Conservation (phyloP, 2,888 invertebrate genomes). For the Lycocerus yunnanus region DNA sequence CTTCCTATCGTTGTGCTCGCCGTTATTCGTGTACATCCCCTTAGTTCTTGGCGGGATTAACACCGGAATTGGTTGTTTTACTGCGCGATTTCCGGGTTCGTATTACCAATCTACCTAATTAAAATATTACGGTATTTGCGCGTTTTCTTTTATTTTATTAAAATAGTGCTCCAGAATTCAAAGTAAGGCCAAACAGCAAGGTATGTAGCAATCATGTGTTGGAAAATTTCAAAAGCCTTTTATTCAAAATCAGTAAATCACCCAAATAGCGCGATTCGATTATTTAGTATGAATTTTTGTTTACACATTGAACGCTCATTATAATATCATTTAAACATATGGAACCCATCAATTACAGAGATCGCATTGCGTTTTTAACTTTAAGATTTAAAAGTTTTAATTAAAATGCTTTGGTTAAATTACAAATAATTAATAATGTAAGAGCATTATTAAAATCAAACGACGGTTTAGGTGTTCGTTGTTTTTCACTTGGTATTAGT, state of each 20-base stretch:
- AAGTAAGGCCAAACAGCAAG: background rate
- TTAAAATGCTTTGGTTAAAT: background rate
- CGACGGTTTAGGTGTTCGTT: no score
- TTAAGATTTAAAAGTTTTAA: background rate
- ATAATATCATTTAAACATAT: slow-evolving; percentile 26
- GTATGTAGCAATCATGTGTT: background rate
- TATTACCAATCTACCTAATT: slow-evolving; percentile 1
- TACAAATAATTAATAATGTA: background rate
- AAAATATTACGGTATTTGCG: background rate
- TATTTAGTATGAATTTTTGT: background rate
- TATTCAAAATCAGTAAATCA: background rate
- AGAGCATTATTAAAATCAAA: no score
- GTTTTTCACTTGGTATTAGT: no score
- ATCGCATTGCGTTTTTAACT: background rate
- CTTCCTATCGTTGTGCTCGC: slow-evolving; percentile 26
- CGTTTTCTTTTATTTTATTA: background rate
- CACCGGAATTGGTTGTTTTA: slow-evolving; percentile 31
- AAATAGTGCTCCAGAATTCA: background rate
- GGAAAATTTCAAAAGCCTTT: background rate
- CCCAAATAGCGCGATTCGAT: background rate
- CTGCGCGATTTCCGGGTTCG: slow-evolving; percentile 18
- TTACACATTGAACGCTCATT: background rate
- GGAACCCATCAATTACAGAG: slow-evolving; percentile 8
- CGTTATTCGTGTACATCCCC: slow-evolving; percentile 24
- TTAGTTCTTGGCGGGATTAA: slow-evolving; percentile 30